Base-by-base conservation (phyloP, 35 echinoderm and acorn worm genomes). In the Hemicentrotus pulcherrimus region DNA sequence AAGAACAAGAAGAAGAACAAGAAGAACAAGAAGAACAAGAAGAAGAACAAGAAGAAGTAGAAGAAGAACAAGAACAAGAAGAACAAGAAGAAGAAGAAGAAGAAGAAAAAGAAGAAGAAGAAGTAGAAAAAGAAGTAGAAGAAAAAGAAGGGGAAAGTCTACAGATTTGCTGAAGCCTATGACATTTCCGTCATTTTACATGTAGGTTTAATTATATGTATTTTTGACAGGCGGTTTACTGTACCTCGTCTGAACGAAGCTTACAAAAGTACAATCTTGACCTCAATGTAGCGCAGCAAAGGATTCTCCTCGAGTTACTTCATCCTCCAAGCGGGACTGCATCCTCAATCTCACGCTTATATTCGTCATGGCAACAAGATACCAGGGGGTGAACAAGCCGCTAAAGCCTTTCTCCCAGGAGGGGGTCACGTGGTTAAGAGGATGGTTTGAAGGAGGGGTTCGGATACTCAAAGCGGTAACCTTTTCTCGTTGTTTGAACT, bases 181-280 rank as follows among this genome's bases (percentile, higher is more conserved):
- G 35, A 1, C 35, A 41, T 41, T 41, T 41, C 35, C 35, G 35
- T 41, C 35, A 41, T 41, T 41, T 41, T 41, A 41, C 35, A 41
- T 41, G 35, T 41, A 41, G 35, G 35, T n/a, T n/a, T n/a, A n/a
- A n/a, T n/a, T n/a, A n/a, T n/a, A n/a, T n/a, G n/a, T n/a, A n/a
- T n/a, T n/a, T n/a, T n/a, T n/a, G n/a, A n/a, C n/a, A n/a, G 48
- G 48, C 48, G 48, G 48, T 50, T 50, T 50, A 50, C 12, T 6
- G 5, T 0, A 10, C 48, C 48, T 1, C 15, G 50, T 55, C 50
- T 55, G 50, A 55, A 78, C 18, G 65, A 22, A 78, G 6, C 65
- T n/a, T 78, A 4, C 65, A 78, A 78, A 78, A 78, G 65, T 78
- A n/a, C 65, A 78, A 78, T 78, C 65, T 78, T 78, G 65, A 78